A percentile compares a stretch with the other conserved stretches of the same genome.
Conservation (phyloP, 2,888 invertebrate genomes). For the Saturnia japonica region DNA sequence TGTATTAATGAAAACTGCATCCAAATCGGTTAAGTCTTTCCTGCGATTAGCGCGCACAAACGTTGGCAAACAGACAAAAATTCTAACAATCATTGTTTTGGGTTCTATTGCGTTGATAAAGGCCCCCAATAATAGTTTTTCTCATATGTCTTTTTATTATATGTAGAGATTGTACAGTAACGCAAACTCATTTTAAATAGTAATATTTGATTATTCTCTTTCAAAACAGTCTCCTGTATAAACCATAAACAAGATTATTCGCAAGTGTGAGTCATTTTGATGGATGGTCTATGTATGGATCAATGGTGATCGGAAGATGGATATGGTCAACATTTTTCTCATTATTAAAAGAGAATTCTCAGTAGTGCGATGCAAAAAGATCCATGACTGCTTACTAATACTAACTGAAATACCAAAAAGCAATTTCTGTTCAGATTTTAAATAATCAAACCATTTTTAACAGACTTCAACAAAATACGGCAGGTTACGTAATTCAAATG, state of each 20-base stretch:
- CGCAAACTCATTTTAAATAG: neutral
- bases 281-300: neutral
- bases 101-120: no score
- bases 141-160: no score
- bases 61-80: no score
- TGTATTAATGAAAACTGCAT: no score
- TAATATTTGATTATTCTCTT: neutral
- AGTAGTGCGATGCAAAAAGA: neutral
- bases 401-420: neutral
- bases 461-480: no score
- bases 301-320: neutral
- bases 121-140: no score
- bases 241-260: neutral
- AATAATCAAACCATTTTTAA: no score
- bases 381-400: neutral
- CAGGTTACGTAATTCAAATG: no score
- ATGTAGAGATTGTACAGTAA: neutral
- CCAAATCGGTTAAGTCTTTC: no score
- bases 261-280: neutral
- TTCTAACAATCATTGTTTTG: no score
- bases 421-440: no score
- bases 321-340: slow-evolving; percentile 5
- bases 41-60: no score
- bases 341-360: neutral
- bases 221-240: neutral